These are phyloP conservation scores for Etheostoma nigrum DNA, from an alignment of 2,797 vertebrate genomes.

Conservation along the genomic window DNA sequence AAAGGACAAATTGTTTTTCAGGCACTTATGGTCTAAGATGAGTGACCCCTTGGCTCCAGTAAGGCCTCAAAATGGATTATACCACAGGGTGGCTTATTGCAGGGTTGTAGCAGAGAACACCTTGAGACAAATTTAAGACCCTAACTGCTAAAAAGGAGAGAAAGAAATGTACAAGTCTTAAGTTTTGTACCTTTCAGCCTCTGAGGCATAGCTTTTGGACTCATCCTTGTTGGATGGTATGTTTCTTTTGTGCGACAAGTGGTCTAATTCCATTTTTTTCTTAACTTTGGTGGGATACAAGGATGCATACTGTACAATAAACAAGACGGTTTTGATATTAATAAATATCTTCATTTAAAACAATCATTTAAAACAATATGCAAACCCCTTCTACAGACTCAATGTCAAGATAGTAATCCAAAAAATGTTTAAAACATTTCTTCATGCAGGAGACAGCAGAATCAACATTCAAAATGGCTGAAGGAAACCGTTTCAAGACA, in stretches of 20 bases:
- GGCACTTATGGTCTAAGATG: conserved; percentile 1
- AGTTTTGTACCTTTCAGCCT: background rate
- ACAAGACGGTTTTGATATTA: background rate
- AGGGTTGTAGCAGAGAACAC: background rate
- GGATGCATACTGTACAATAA: background rate
- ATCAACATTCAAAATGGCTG: background rate
- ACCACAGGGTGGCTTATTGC: background rate
- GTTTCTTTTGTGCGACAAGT: background rate
- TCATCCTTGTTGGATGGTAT: background rate
- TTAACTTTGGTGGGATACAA: background rate
- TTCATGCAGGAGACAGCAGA: background rate
- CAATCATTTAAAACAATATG: background rate
- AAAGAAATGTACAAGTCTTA: background rate
- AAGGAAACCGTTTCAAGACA: background rate
- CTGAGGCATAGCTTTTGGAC: background rate
- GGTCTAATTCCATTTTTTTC: background rate
- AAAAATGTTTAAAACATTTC: background rate
- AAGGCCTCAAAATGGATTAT: conserved; percentile 19
- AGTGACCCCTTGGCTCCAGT: conserved; percentile 32
- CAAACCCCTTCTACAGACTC: background rate
- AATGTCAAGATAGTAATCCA: background rate
- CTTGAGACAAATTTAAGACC: conserved; percentile 3
- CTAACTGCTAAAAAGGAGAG: background rate
- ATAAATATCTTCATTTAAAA: no score
- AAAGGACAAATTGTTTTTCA: conserved; percentile 34